These are phyloP conservation scores for Buteo buteo DNA, from an alignment of 2,113 vertebrate species.

Conservation along the genomic window DNA sequence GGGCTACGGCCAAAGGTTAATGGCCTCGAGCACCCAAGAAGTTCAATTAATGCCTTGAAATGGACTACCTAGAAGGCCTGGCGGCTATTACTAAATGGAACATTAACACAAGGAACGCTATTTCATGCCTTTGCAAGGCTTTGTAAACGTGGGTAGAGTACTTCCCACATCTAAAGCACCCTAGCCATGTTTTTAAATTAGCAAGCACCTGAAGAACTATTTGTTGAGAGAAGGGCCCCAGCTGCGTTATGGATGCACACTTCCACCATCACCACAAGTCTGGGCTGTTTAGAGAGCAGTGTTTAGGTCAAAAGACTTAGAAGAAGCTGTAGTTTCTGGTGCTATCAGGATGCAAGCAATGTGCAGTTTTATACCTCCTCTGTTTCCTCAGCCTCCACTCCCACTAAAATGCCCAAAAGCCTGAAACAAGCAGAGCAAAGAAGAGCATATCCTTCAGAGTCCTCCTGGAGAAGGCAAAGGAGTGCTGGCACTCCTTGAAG, in stretches of 20 bases:
- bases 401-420: background rate
- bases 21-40: slow-evolving; percentile 23
- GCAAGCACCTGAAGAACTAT: background rate
- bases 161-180: background rate
- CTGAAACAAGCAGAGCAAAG: background rate
- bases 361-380: background rate
- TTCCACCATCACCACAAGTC: background rate
- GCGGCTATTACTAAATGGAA: slow-evolving; percentile 21
- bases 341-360: background rate
- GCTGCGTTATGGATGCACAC: background rate
- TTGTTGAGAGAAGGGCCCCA: background rate
- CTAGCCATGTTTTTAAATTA: background rate
- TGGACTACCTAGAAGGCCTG: slow-evolving; percentile 24
- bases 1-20: slow-evolving; percentile 30
- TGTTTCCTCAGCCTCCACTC: background rate
- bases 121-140: slow-evolving; percentile 13
- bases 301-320: background rate
- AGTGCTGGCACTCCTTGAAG: background rate
- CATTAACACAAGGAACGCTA: slow-evolving; percentile 20
- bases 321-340: background rate
- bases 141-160: background rate
- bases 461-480: background rate
- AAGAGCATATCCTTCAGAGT: background rate
- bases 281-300: background rate
- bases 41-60: slow-evolving; percentile 58